A percentile compares a stretch with the other conserved stretches of the same genome.
phyloP scores from a whole-genome alignment of 2,888 invertebrate species.

The Steinernema scapterisci region DNA sequence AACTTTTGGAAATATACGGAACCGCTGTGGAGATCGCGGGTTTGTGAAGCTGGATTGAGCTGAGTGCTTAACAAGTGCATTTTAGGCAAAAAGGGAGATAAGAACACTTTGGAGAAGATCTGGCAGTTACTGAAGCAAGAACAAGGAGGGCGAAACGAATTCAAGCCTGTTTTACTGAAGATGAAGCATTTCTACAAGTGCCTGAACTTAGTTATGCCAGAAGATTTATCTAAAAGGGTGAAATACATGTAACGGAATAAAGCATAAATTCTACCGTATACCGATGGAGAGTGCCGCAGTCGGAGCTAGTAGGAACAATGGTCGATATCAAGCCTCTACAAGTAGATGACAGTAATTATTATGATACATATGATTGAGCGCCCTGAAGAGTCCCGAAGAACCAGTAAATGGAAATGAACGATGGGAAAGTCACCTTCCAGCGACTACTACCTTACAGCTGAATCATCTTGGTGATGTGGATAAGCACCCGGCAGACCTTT shows the following conservation, averaged over 20 bases:
- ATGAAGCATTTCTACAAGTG: slow-evolving; percentile 27
- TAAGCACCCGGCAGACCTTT: too few relatives aligned
- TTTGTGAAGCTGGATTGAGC: neutral
- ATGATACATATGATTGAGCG: too few relatives aligned
- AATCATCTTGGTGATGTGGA: too few relatives aligned
- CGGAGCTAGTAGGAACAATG: too few relatives aligned
- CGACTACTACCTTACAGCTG: too few relatives aligned
- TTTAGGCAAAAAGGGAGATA: neutral
- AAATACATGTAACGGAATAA: neutral
- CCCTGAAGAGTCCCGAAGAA: too few relatives aligned
- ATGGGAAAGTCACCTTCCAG: too few relatives aligned
- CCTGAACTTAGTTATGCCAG: slow-evolving; percentile 6
- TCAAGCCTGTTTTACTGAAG: neutral
- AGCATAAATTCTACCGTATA: too few relatives aligned
- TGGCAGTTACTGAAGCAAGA: neutral
- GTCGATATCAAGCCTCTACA: too few relatives aligned
- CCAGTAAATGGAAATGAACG: too few relatives aligned
- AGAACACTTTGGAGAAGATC: neutral
- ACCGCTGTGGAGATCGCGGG: slow-evolving; percentile 16
- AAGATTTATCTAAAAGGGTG: neutral
- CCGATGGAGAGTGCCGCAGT: too few relatives aligned
- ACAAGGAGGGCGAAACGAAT: neutral
- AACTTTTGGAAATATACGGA: neutral
- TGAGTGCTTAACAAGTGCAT: neutral
- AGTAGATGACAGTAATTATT: too few relatives aligned